Conservation (phyloP, 1,140 invertebrate genomes). For the Centruroides sculpturatus region DNA sequence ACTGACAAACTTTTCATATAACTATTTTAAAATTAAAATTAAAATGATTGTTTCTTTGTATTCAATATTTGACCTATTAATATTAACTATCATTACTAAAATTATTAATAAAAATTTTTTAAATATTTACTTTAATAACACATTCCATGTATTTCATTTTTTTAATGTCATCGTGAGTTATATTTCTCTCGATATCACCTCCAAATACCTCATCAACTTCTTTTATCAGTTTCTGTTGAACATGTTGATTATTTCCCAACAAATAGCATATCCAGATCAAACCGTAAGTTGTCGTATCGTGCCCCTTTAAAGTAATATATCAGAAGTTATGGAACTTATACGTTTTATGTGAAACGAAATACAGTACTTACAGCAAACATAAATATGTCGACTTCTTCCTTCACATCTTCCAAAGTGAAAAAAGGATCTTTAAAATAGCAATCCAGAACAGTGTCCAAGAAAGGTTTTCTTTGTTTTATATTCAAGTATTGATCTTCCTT, state of each 20-base stretch:
- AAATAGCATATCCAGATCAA: conserved; percentile 26
- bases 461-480: conserved; percentile 33
- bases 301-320: conserved; percentile 8
- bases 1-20: no score
- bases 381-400: conserved; percentile 72
- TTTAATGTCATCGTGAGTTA: conserved; percentile 37
- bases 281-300: conserved; percentile 21
- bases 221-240: conserved; percentile 28
- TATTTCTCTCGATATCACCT: conserved; percentile 18
- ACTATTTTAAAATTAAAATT: no score
- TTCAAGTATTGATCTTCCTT: no score
- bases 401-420: conserved; percentile 44
- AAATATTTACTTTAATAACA: conserved; percentile 38
- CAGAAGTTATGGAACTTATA: no score
- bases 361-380: conserved; percentile 39
- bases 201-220: conserved; percentile 26
- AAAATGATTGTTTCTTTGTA: no score
- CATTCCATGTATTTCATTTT: conserved; percentile 51
- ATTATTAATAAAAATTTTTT: no score
- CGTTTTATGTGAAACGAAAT: no score
- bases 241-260: conserved; percentile 26
- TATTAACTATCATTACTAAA: no score
- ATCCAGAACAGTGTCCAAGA: conserved; percentile 72
- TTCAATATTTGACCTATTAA: no score
- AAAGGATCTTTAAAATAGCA: conserved; percentile 33